Evolutionary conservation across 2,888 invertebrate genomes (phyloP), one percentile per base, ranked within the genome.

Genomic region (Neria commutata): DNA sequence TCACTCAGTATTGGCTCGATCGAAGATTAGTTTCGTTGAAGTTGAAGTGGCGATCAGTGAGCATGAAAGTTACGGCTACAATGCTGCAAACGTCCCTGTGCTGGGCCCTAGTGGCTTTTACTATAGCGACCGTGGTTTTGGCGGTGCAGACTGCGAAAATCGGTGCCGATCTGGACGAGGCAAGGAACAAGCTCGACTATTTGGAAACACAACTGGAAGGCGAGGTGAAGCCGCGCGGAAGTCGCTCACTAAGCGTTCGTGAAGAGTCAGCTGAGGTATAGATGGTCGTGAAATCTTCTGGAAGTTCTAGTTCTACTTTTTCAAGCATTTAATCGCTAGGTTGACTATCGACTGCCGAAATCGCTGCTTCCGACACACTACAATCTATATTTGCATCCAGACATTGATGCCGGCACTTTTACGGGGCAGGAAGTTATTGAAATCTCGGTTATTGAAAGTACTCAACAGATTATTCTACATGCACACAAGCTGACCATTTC

Each of bases 311-410:
- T 5, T 23, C 2, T 46, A 46, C 4, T 16, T 49, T 11, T 26
- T 2, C 14, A n/a, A 3, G 6, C 29, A 10, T 29, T 1, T 24
- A 11, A 49, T 49, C 48, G 21, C 24, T 47, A 75, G 75, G 65
- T 67, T 25, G 53, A 76, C 50, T 78, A 78, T 60, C 76, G 87
- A 17, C 76, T 92, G n/a, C 88, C 90, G 2, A 79, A 77, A 49
- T 74, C 84, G 46, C 80, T 89, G 0, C 74, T 80, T 51, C 92
- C 92, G 0, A 68, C 77, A 14, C 84, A 86, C 60, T 93, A 93
- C 74, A 85, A 88, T 58, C 78, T 94, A 3, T 83, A 81, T 48
- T 79, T 92, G 52, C 83, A 85, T 68, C 92, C 93, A 0, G 81
- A 90, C 68, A 79, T 90, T 61, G 76, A 85, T 57, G 73, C 84